Conservation (phyloP, 2,797 vertebrate species). For the Sebastes nivosus region DNA sequence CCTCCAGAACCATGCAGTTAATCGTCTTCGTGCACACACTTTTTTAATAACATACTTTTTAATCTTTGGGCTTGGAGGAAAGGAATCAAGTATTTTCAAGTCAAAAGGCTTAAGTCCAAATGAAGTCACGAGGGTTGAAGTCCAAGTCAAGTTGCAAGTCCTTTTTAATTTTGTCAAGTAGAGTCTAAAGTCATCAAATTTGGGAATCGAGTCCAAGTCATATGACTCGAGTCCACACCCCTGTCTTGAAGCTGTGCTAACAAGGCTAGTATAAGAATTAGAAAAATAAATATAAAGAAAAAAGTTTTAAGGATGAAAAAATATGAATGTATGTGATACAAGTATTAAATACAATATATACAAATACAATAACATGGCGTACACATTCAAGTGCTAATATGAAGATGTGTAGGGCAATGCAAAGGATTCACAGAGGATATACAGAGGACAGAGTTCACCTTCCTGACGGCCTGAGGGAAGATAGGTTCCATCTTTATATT, state of each 20-base stretch:
- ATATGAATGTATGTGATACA: neutral
- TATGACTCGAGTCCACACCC: no score
- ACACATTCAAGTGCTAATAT: neutral
- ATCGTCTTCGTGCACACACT: no score
- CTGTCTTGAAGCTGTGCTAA: neutral
- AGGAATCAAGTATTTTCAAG: no score
- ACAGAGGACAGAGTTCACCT: neutral
- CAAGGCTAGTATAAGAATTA: neutral
- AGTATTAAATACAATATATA: neutral
- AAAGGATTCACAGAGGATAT: neutral
- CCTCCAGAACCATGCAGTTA: accelerated
- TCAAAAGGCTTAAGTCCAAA: no score
- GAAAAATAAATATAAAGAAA: neutral
- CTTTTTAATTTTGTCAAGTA: no score
- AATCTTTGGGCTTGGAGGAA: no score
- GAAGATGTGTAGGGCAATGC: neutral
- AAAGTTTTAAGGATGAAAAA: neutral
- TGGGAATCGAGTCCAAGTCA: no score
- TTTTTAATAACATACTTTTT: no score
- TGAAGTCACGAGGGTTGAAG: no score
- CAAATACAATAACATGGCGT: neutral
- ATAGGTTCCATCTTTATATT: neutral
- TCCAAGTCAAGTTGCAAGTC: no score
- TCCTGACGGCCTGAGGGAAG: neutral
- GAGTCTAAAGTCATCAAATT: no score